phyloP scores from a whole-genome alignment of 2,113 vertebrate genomes.

The Isurus oxyrinchus region DNA sequence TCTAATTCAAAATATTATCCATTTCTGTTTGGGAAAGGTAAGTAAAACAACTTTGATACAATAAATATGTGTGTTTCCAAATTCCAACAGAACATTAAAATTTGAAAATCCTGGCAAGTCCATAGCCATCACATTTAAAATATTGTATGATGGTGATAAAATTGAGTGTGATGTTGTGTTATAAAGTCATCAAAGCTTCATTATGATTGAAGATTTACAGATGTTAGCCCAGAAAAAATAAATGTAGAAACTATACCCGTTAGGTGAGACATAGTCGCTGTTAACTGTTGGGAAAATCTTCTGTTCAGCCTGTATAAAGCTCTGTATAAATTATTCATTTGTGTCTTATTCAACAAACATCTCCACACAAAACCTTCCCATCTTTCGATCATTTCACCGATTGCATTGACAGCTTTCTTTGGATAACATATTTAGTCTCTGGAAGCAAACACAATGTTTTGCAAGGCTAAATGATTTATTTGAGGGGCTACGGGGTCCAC shows the following conservation, averaged over 20 bases:
- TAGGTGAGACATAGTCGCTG: background rate
- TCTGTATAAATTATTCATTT: slow-evolving; percentile 14
- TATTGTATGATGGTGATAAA: background rate
- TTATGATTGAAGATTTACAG: background rate
- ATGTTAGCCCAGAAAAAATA: background rate
- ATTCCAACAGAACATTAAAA: background rate
- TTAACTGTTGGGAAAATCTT: background rate
- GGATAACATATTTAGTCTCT: background rate
- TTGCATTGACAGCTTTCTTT: background rate
- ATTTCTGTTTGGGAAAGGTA: background rate
- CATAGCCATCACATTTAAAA: background rate
- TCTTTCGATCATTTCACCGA: background rate
- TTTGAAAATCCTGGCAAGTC: background rate
- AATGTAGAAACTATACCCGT: no score
- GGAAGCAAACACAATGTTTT: background rate
- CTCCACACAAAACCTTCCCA: background rate
- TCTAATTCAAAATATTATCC: background rate
- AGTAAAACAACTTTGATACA: background rate
- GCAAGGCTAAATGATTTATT: background rate
- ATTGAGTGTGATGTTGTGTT: background rate
- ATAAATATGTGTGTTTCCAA: background rate
- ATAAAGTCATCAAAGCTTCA: background rate
- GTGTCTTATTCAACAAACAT: background rate
- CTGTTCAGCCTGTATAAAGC: slow-evolving; percentile 5
- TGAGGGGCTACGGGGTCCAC: background rate